phyloP scores from a whole-genome alignment of 2,888 invertebrate species.

The Caenorhabditis sp. region DNA sequence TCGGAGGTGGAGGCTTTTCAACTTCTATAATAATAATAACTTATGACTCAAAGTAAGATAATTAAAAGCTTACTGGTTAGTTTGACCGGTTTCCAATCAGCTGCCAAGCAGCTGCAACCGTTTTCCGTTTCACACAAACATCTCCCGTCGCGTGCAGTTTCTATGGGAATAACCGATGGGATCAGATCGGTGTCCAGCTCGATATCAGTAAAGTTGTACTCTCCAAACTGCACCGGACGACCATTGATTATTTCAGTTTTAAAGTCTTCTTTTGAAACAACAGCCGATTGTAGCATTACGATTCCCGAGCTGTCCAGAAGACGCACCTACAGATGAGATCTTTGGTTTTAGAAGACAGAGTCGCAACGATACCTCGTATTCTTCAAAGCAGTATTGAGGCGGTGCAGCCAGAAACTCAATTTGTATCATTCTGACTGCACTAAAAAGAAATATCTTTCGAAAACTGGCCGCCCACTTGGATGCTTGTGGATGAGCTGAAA shows the following conservation, averaged over 20 bases:
- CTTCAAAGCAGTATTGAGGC: slow-evolving; percentile 80
- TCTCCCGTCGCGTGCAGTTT: slow-evolving; percentile 74
- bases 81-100: slow-evolving; percentile 79
- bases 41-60: not conserved
- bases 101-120: slow-evolving; percentile 81
- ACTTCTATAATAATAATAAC: slow-evolving; percentile 21
- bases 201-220: slow-evolving; percentile 80
- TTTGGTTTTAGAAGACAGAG: not conserved
- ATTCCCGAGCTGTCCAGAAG: slow-evolving; percentile 78
- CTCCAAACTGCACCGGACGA: slow-evolving; percentile 75
- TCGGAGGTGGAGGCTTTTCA: slow-evolving; percentile 40
- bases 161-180: slow-evolving; percentile 81
- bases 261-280: slow-evolving; percentile 72
- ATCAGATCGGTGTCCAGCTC: slow-evolving; percentile 77
- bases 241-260: slow-evolving; percentile 74
- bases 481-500: slow-evolving; percentile 78
- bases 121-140: slow-evolving; percentile 79
- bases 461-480: slow-evolving; percentile 83
- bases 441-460: slow-evolving; percentile 77
- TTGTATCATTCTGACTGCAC: slow-evolving; percentile 76
- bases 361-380: slow-evolving; percentile 76
- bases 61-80: slow-evolving; percentile 53
- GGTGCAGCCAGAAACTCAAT: slow-evolving; percentile 82
- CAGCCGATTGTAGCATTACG: slow-evolving; percentile 69
- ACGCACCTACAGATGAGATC: slow-evolving; percentile 71